Percentiles rank a stretch among this genome's conserved stretches.
phyloP scores from a whole-genome alignment of 2,113 vertebrate species.

The Tragelaphus buxtoni region DNA sequence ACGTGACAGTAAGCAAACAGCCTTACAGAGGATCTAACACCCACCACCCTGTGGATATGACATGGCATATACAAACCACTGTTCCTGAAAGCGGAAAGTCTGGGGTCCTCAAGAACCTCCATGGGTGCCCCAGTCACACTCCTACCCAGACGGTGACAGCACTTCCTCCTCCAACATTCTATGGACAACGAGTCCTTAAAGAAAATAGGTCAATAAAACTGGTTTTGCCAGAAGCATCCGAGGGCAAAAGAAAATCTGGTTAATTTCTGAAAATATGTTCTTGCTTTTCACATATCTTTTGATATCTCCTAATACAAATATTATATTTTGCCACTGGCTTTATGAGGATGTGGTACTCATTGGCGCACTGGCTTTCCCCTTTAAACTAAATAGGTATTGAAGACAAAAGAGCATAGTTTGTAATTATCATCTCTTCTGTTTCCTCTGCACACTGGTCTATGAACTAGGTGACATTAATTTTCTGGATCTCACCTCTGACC shows the following conservation, averaged over 20 bases:
- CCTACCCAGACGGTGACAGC: fast-evolving
- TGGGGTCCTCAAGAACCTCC: background rate
- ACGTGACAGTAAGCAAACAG: background rate
- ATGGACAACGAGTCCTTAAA: fast-evolving
- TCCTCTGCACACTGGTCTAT: background rate
- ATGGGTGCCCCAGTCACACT: background rate
- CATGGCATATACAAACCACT: fast-evolving
- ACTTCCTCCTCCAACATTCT: background rate
- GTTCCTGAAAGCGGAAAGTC: background rate
- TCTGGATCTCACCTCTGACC: background rate
- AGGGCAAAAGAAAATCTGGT: background rate
- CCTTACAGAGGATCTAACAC: background rate
- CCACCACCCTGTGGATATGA: fast-evolving
- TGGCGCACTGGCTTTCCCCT: background rate
- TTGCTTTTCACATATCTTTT: background rate
- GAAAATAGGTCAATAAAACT: background rate
- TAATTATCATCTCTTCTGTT: background rate
- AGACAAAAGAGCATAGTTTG: background rate
- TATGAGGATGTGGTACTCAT: background rate
- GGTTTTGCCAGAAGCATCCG: background rate
- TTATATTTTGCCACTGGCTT: background rate
- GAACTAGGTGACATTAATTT: background rate
- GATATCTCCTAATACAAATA: background rate
- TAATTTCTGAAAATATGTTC: background rate
- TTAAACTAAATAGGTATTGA: background rate